These are phyloP conservation scores for Lepilemur ruficaudatus DNA, from an alignment of 2,797 vertebrate species.

Conservation along the genomic window DNA sequence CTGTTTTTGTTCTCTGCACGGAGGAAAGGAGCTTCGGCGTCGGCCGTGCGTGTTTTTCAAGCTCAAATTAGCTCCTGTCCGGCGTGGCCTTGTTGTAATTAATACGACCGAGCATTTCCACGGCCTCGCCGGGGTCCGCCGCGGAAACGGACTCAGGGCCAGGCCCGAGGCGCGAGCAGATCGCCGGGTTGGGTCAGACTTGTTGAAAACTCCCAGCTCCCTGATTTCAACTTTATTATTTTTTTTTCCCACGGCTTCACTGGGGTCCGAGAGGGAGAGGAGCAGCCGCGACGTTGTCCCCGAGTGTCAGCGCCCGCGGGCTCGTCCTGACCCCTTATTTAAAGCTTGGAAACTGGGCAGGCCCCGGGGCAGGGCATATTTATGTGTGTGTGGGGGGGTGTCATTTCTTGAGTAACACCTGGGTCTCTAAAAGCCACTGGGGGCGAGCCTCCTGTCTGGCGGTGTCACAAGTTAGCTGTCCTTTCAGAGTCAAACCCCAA, in stretches of 20 bases:
- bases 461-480: conserved; percentile 72
- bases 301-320: conserved; percentile 30
- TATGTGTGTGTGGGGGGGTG: background rate
- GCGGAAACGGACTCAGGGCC: background rate
- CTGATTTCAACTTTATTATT: conserved; percentile 68
- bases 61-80: background rate
- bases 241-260: conserved; percentile 61
- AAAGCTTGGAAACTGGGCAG: background rate
- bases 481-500: conserved; percentile 72
- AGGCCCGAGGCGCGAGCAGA: conserved; percentile 39
- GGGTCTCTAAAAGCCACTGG: background rate
- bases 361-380: background rate
- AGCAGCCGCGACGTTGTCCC: background rate
- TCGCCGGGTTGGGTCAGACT: conserved; percentile 47
- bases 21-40: background rate
- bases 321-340: background rate
- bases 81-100: background rate
- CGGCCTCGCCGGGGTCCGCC: background rate
- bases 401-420: conserved; percentile 32
- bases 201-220: conserved; percentile 65
- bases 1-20: conserved; percentile 69
- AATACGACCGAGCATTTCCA: background rate
- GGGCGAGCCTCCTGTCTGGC: conserved; percentile 7
- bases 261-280: conserved; percentile 37
- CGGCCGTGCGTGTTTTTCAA: background rate